Percentiles rank a stretch among this genome's conserved stretches.
Evolutionary conservation across 2,888 invertebrate species (phyloP).

Genomic region (Caenorhabditis becei): DNA sequence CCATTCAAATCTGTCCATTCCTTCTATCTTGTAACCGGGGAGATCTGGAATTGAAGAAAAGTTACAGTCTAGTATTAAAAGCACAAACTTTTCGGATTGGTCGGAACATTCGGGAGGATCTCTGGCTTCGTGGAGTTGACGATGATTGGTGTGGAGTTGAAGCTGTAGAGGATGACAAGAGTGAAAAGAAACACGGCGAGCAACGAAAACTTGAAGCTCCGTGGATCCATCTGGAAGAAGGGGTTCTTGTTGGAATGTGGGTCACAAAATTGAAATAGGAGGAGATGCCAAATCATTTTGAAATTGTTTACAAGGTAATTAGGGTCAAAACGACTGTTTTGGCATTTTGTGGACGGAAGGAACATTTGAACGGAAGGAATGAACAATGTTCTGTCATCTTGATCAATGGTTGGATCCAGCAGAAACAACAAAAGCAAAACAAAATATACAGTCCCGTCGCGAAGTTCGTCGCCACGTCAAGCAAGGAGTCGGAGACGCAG

Average conservation of each 20-base stretch:
- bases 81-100: slow-evolving; percentile 27
- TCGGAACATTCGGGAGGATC: background rate
- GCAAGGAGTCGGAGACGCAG: background rate
- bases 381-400: too few relatives aligned
- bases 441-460: too few relatives aligned
- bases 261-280: background rate
- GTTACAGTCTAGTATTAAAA: too few relatives aligned
- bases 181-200: slow-evolving; percentile 40
- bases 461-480: too few relatives aligned
- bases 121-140: background rate
- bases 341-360: too few relatives aligned
- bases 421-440: too few relatives aligned
- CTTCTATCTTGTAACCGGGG: slow-evolving; percentile 45
- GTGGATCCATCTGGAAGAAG: slow-evolving; percentile 44
- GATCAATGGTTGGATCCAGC: too few relatives aligned
- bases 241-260: background rate
- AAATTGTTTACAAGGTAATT: too few relatives aligned
- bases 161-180: slow-evolving; percentile 49
- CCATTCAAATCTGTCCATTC: slow-evolving; percentile 53
- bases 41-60: slow-evolving; percentile 9
- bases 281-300: too few relatives aligned
- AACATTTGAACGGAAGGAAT: too few relatives aligned
- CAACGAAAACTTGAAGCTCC: slow-evolving; percentile 34
- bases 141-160: slow-evolving; percentile 26
- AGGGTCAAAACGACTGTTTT: too few relatives aligned